Conservation (phyloP, 2,113 vertebrate genomes). For the Bombycilla garrulus region DNA sequence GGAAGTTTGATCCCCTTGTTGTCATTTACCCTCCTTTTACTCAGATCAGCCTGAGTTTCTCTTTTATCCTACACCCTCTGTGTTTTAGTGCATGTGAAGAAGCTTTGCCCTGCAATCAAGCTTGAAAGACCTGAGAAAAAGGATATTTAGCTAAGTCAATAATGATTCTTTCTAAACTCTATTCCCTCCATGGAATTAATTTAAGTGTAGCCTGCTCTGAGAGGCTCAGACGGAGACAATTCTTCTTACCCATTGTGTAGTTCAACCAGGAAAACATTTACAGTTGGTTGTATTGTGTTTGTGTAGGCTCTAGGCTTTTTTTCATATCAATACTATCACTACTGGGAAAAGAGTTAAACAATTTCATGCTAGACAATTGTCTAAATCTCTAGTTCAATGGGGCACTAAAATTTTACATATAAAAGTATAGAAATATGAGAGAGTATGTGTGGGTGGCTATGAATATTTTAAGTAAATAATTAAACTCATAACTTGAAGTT, state of each 20-base stretch:
- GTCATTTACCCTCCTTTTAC: background rate
- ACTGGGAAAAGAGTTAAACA: background rate
- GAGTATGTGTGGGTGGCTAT: rapidly evolving
- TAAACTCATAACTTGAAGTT: background rate
- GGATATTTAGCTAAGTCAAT: background rate
- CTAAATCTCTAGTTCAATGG: background rate
- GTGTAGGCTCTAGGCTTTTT: background rate
- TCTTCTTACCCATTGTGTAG: background rate
- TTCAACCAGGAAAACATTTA: background rate
- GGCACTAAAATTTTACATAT: background rate
- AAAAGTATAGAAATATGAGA: background rate
- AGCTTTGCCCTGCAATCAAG: background rate
- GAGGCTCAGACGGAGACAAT: background rate
- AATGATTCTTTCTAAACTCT: background rate
- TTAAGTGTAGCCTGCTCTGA: background rate
- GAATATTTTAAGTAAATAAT: background rate
- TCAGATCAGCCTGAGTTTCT: background rate
- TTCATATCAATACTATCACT: background rate
- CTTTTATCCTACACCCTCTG: background rate
- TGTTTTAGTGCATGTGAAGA: background rate
- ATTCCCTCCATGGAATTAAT: background rate
- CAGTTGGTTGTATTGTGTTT: background rate
- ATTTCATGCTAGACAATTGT: background rate
- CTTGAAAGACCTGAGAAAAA: background rate
- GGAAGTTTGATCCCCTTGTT: background rate